Percentiles rank a stretch among this genome's conserved stretches.
Evolutionary conservation across 1,140 invertebrate species (phyloP).

Genomic region (Andrena cerasifolii): DNA sequence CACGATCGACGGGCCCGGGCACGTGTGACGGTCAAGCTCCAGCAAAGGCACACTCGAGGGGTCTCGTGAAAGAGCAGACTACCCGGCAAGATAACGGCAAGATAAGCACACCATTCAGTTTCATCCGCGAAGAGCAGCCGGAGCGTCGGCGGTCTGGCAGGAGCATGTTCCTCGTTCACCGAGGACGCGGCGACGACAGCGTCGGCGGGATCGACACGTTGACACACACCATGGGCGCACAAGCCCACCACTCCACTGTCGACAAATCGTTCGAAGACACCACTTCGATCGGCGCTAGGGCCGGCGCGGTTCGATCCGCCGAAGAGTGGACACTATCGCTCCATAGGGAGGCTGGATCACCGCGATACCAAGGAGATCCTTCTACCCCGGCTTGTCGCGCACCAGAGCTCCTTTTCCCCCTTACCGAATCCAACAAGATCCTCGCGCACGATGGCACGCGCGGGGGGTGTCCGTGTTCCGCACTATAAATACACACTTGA

Average conservation of each 20-base stretch:
- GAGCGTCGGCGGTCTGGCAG: conserved; percentile 58
- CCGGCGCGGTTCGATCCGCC: too few species aligned
- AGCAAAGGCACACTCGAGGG: conserved; percentile 26
- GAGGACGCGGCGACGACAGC: conserved; percentile 4
- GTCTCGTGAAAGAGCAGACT: neutral
- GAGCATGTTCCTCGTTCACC: conserved; percentile 29
- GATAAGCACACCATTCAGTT: conserved; percentile 69
- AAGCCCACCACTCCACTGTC: conserved; percentile 40
- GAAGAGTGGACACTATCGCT: too few species aligned
- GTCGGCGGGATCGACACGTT: conserved; percentile 14
- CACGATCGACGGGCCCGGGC: too few species aligned
- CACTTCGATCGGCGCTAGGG: neutral
- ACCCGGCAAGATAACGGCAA: neutral
- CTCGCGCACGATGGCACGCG: too few species aligned
- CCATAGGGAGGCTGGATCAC: too few species aligned
- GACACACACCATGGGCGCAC: conserved; percentile 52
- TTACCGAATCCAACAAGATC: neutral
- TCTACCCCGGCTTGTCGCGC: conserved; percentile 5
- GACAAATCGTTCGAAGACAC: neutral
- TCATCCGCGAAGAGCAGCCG: conserved; percentile 64
- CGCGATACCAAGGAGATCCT: too few species aligned
- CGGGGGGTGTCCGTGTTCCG: conserved; percentile 16
- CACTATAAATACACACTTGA: conserved; percentile 35
- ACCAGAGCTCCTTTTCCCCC: conserved; percentile 10
- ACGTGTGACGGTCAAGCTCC: neutral